phyloP scores from a whole-genome alignment of 2,113 vertebrate species.

The Rafetus swinhoei region DNA sequence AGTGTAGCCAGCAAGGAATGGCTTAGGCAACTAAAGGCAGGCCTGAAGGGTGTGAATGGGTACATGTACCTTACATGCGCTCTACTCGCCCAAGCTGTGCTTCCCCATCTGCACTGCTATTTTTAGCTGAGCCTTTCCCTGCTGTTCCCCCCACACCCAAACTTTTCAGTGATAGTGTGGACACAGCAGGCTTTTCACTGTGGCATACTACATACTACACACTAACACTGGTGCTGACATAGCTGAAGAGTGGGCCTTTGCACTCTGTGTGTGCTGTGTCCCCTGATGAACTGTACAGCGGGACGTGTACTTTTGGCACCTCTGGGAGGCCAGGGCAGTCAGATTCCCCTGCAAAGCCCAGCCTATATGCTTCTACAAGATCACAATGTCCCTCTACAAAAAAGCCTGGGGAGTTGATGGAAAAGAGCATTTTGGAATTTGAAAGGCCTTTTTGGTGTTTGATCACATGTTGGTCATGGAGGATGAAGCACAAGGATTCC shows the following conservation, averaged over 20 bases:
- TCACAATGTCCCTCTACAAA: not conserved
- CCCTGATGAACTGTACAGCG: not conserved
- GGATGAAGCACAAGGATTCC: not conserved
- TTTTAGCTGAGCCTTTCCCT: not conserved
- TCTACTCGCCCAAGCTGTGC: not conserved
- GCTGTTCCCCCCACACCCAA: not conserved
- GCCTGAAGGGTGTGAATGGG: not conserved
- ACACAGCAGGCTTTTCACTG: not conserved
- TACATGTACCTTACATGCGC: not conserved
- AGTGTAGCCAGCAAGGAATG: not conserved
- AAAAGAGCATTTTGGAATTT: not conserved
- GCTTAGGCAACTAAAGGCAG: not conserved
- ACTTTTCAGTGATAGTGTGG: not conserved
- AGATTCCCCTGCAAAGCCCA: not conserved
- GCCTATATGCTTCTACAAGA: not conserved
- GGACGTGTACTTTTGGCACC: not conserved
- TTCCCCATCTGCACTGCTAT: not conserved
- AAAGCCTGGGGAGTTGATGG: not conserved
- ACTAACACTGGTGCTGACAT: not conserved
- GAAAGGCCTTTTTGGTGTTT: not conserved
- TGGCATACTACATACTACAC: not conserved
- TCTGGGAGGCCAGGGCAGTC: fast-evolving
- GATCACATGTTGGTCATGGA: not conserved
- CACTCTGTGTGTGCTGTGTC: fast-evolving
- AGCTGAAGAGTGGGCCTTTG: not conserved